Evolutionary conservation across 1,140 invertebrate genomes (phyloP).

Genomic region (Dufourea novaeangliae): DNA sequence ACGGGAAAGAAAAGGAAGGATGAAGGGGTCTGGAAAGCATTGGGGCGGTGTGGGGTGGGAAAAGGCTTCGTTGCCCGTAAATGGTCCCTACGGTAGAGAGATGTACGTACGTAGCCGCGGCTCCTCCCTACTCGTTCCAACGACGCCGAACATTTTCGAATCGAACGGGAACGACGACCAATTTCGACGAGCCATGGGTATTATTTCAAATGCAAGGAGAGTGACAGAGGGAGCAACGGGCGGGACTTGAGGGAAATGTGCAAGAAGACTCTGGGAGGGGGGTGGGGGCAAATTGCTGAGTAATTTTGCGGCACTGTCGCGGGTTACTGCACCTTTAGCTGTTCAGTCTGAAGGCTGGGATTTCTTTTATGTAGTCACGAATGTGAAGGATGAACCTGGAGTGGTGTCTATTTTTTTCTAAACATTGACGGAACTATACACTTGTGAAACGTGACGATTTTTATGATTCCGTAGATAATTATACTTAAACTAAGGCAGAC

Average conservation of each 20-base stretch:
- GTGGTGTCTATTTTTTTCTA: too few species aligned
- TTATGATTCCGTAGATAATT: too few species aligned
- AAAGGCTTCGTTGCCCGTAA: constrained; percentile 9
- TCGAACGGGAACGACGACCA: constrained; percentile 23
- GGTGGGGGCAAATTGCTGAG: background rate
- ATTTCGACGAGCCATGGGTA: constrained; percentile 20
- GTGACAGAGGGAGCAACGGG: background rate
- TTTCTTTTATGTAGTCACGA: too few species aligned
- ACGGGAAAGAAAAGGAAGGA: constrained; percentile 6
- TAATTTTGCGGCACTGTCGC: background rate
- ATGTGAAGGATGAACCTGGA: too few species aligned
- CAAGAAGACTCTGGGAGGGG: background rate
- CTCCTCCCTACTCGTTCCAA: background rate
- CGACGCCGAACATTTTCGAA: constrained; percentile 27
- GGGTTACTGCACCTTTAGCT: background rate
- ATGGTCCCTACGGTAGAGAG: constrained; percentile 2
- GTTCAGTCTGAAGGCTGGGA: too few species aligned
- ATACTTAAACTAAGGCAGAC: too few species aligned
- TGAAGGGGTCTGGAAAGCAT: too few species aligned
- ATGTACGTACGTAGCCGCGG: constrained; percentile 7
- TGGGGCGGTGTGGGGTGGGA: background rate
- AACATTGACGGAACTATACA: too few species aligned
- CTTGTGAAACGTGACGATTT: too few species aligned
- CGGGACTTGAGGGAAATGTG: background rate
- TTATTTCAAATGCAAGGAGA: constrained; percentile 23